phyloP scores from a whole-genome alignment of 2,888 invertebrate species.

The Quadriops clusia region DNA sequence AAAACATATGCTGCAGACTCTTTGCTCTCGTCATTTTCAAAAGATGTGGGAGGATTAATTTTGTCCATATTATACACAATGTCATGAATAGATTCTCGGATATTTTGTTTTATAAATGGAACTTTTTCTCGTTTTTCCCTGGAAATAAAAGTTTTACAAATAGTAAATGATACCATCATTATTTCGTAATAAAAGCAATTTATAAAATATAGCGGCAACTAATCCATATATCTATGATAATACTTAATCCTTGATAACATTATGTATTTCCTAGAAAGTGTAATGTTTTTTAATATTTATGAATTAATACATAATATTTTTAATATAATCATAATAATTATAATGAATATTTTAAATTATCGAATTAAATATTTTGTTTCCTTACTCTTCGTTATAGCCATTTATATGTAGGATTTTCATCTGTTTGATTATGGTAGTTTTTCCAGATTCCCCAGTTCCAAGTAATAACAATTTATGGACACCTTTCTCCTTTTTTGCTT shows the following conservation, averaged over 20 bases:
- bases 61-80: slow-evolving; percentile 47
- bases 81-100: slow-evolving; percentile 64
- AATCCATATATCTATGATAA: no score
- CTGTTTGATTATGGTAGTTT: slow-evolving; percentile 77
- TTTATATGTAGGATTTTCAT: slow-evolving; percentile 77
- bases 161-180: no score
- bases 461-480: slow-evolving; percentile 52
- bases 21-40: slow-evolving; percentile 40
- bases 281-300: no score
- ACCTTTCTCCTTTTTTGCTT: no score
- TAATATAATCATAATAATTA: no score
- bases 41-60: slow-evolving; percentile 35
- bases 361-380: no score
- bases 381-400: slow-evolving; percentile 62
- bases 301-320: no score
- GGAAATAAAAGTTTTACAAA: slow-evolving; percentile 19
- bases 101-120: slow-evolving; percentile 55
- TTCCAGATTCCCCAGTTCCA: slow-evolving; percentile 72
- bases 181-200: no score
- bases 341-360: no score
- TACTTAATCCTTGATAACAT: no score
- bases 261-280: no score
- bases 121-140: slow-evolving; percentile 60
- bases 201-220: no score
- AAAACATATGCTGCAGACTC: slow-evolving; percentile 41